A percentile compares a stretch with the other conserved stretches of the same genome.
Evolutionary conservation across 2,888 invertebrate species (phyloP).

Genomic region (Euphydryas editha): DNA sequence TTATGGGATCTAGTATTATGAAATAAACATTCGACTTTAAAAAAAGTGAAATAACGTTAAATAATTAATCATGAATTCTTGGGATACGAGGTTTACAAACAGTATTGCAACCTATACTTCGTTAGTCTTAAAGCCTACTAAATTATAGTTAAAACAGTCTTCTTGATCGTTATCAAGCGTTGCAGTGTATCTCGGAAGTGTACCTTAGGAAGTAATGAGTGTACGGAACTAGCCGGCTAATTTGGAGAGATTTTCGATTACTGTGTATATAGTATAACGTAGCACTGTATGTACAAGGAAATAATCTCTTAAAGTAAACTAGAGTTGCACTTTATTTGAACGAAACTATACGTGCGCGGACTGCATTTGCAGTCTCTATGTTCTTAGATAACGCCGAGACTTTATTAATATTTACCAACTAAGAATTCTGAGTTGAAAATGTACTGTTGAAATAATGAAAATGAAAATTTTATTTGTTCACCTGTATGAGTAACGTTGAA

Average conservation of each 20-base stretch:
- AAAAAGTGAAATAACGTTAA: no score
- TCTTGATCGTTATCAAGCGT: not conserved
- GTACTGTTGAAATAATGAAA: slow-evolving; percentile 40
- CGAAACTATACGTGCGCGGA: slow-evolving; percentile 59
- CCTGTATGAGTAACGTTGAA: slow-evolving; percentile 8
- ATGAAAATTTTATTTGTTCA: slow-evolving; percentile 34
- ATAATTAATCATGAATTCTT: no score
- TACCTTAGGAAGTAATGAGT: not conserved
- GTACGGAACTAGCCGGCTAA: slow-evolving; percentile 59
- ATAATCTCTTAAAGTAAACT: slow-evolving; percentile 76
- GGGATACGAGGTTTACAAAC: no score
- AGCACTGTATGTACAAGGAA: slow-evolving; percentile 69
- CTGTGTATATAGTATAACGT: slow-evolving; percentile 58
- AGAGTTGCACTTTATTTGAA: slow-evolving; percentile 70
- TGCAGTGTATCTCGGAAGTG: not conserved
- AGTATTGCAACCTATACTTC: no score
- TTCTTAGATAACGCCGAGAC: slow-evolving; percentile 41
- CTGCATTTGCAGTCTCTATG: slow-evolving; percentile 47
- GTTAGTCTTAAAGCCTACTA: no score
- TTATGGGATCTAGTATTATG: no score
- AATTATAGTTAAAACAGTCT: no score
- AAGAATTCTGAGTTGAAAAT: slow-evolving; percentile 39
- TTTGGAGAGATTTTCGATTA: slow-evolving; percentile 62
- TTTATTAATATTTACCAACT: slow-evolving; percentile 47
- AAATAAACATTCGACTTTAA: no score